Base-by-base conservation (phyloP, 2,113 vertebrate genomes). In the Cyprinodon tularosa region DNA sequence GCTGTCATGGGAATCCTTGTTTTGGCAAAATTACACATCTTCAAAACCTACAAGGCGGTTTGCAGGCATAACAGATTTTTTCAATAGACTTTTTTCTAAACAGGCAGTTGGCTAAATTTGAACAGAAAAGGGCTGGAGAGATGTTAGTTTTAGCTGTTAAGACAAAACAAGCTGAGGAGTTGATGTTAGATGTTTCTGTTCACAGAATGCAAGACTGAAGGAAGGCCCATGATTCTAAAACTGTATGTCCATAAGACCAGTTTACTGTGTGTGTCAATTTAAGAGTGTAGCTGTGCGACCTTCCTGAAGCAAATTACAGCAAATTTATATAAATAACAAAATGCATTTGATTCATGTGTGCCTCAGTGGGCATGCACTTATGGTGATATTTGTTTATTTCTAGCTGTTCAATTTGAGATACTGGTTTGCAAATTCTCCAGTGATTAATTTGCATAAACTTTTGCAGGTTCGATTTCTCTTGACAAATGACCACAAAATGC, bases 1-100 rank as follows among this genome's bases (percentile, higher is more conserved):
- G 85, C 88, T 91, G 91, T 93, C 92, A 85, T 86, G 91, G 89
- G 91, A 93, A 83, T 84, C 68, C 89, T 94, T 89, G 84, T 92
- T 92, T 84, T 84, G 86, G 91, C 88, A 89, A 91, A 92, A 92
- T 89, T 80, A 88, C 38, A 68, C 76, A 83, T 86, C 88, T 90
- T 87, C 78, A 86, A 73, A 57, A 83, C 85, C 88, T 68, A 53
- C 78, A 71, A 89, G 84, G 89, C 81, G 11, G 63, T 83, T 66
- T 68, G 70, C 70, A 67, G 71, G 88, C 78, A 76, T 87, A 90
- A 74, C 73, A 66, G 71, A 83, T 72, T 70, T 62, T 75, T 88
- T 68, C 71, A 74, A 76, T 73, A 84, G 64, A 70, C 50, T 87
- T 72, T 80, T 81, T 81, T 72, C 78, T 75, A 80, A 89, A 88